Percentiles rank a stretch among this genome's conserved stretches.
These are phyloP conservation scores for Apogon talboti DNA, from an alignment of 2,797 vertebrate species.

Conservation along the genomic window DNA sequence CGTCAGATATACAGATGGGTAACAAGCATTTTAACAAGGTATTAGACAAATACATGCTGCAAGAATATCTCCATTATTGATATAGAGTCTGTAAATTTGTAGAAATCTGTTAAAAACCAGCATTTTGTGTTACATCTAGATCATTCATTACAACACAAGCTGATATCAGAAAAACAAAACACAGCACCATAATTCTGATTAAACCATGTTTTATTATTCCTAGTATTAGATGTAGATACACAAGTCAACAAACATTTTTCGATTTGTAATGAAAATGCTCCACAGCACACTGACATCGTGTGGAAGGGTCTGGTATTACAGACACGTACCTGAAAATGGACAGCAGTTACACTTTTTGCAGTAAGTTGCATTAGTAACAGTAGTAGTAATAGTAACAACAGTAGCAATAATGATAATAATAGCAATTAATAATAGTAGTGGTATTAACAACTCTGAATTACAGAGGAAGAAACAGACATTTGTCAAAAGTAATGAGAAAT, in stretches of 20 bases:
- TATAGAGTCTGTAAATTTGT: too few species aligned
- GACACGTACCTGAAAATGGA: constrained; percentile 86
- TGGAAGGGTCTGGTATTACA: constrained; percentile 85
- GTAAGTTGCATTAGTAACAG: constrained; percentile 85
- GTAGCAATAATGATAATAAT: constrained; percentile 83
- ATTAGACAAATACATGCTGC: too few species aligned
- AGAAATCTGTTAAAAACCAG: too few species aligned
- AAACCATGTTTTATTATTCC: constrained; percentile 88
- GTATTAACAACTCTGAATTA: constrained; percentile 82
- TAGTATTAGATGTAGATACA: constrained; percentile 88
- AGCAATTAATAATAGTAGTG: constrained; percentile 83
- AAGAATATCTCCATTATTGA: too few species aligned
- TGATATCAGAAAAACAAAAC: neutral
- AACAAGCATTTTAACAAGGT: neutral
- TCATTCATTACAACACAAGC: too few species aligned
- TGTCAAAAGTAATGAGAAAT: constrained; percentile 77
- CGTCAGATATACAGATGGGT: neutral
- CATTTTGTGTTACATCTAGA: too few species aligned
- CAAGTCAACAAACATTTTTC: constrained; percentile 86
- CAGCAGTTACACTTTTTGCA: constrained; percentile 84
- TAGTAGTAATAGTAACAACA: constrained; percentile 84
- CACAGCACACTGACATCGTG: constrained; percentile 88
- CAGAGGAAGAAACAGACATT: constrained; percentile 81
- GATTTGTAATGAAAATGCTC: constrained; percentile 86
- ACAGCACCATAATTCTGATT: constrained; percentile 61